These are phyloP conservation scores for Crioceris asparagi DNA, from an alignment of 2,888 invertebrate genomes.

Conservation along the genomic window DNA sequence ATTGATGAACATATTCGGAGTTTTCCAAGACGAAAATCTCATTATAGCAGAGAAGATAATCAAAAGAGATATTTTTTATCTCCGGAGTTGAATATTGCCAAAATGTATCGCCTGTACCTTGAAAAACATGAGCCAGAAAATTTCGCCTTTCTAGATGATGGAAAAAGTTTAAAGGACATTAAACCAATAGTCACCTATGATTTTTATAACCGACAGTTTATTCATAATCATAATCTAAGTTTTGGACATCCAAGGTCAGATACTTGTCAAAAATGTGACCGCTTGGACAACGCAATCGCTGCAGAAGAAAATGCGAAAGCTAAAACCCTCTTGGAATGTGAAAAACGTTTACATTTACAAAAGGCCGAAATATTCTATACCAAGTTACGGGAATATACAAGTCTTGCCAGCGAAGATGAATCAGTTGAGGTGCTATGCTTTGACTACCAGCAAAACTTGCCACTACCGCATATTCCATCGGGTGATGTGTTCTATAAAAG, in stretches of 20 bases:
- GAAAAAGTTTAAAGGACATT: conserved; percentile 2
- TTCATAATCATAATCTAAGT: conserved; percentile 6
- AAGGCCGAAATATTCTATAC: conserved; percentile 5
- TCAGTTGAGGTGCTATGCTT: conserved; percentile 4
- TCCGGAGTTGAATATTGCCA: conserved; percentile 8
- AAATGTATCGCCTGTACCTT: conserved; percentile 10
- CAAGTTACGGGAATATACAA: conserved; percentile 1
- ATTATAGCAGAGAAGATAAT: conserved; percentile 10
- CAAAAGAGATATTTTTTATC: conserved; percentile 8
- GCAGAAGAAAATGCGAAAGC: conserved; percentile 5
- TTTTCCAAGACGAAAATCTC: conserved; percentile 9
- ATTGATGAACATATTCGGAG: conserved; percentile 12
- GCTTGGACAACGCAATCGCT: conserved; percentile 1
- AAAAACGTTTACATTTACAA: conserved; percentile 3
- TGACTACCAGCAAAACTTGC: conserved; percentile 3
- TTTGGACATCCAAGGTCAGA: conserved; percentile 10
- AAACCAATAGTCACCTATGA: conserved; percentile 10
- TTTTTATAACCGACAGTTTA: conserved; percentile 8
- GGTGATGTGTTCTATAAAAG: conserved; percentile 2
- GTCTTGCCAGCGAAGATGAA: conserved; percentile 6
- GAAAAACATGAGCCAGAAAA: conserved; percentile 7
- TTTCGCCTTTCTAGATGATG: conserved; percentile 1
- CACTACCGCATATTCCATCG: conserved; percentile 2
- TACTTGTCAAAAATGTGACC: conserved; percentile 10
- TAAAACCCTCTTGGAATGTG: conserved; percentile 1